phyloP scores from a whole-genome alignment of 92 coral and sea anemone species.

The Phenganax subtilis region DNA sequence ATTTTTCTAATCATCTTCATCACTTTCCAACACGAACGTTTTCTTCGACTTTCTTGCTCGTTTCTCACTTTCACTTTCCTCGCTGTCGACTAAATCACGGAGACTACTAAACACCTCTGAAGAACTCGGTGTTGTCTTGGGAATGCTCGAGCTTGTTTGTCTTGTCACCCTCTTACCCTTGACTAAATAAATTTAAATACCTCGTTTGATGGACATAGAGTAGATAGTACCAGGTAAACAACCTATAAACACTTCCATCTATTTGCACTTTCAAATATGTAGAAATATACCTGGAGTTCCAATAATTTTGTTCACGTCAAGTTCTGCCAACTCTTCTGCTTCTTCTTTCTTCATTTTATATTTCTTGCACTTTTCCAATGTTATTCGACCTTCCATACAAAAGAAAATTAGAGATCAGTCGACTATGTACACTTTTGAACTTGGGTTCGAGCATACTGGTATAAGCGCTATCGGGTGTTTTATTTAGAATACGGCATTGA shows the following conservation, averaged over 20 bases:
- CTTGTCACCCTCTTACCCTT: constrained; percentile 47
- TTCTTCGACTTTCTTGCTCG: constrained; percentile 27
- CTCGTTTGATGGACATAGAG: neutral
- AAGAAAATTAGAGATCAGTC: neutral
- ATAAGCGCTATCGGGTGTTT: too few relatives aligned
- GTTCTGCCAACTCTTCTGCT: constrained; percentile 79
- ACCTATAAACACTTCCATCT: neutral
- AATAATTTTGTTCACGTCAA: constrained; percentile 77
- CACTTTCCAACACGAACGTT: constrained; percentile 53
- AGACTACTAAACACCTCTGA: constrained; percentile 56
- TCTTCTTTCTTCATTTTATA: constrained; percentile 61
- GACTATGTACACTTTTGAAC: too few relatives aligned
- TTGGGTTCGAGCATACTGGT: too few relatives aligned
- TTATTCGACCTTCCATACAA: constrained; percentile 66
- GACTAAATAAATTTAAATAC: constrained; percentile 20
- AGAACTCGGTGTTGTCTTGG: constrained; percentile 43
- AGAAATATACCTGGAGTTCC: constrained; percentile 52
- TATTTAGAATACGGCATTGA: too few relatives aligned
- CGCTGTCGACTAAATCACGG: constrained; percentile 82
- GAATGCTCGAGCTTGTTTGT: constrained; percentile 31
- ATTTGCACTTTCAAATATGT: neutral
- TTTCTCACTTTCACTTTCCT: constrained; percentile 34
- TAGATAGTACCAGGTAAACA: too few relatives aligned
- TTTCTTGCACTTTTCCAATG: constrained; percentile 77
- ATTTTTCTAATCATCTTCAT: constrained; percentile 24